Conservation (phyloP, 2,888 invertebrate species). For the Cephus sareptanus region DNA sequence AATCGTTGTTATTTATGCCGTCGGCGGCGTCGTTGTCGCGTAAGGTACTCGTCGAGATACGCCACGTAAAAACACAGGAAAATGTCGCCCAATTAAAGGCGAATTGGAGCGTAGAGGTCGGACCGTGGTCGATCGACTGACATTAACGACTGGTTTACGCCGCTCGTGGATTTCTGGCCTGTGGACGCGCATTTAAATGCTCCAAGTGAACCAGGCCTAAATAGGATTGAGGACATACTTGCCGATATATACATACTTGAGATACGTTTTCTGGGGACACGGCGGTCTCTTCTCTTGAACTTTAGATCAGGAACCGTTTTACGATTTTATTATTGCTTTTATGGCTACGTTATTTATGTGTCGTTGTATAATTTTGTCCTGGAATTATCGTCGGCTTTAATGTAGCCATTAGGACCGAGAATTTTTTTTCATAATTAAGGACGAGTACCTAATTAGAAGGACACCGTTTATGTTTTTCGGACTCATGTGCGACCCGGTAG, state of each 20-base stretch:
- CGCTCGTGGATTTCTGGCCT: conserved; percentile 29
- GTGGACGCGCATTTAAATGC: not conserved
- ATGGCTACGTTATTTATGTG: conserved; percentile 44
- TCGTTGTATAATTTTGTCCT: conserved; percentile 38
- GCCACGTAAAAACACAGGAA: conserved; percentile 47
- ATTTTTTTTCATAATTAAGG: not conserved
- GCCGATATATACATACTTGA: not conserved
- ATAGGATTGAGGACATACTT: not conserved
- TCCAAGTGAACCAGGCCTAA: not conserved
- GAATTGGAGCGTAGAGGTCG: conserved; percentile 57
- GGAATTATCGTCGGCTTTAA: conserved; percentile 42
- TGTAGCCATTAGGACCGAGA: conserved; percentile 19
- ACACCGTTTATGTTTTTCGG: not conserved
- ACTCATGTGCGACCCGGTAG: not conserved
- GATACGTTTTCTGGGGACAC: not conserved
- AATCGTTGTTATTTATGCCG: conserved; percentile 60
- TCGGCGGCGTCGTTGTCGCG: conserved; percentile 1
- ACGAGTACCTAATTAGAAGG: not conserved
- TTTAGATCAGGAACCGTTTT: conserved; percentile 39
- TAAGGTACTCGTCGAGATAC: conserved; percentile 41
- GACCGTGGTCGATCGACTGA: conserved; percentile 29
- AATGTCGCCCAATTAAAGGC: conserved; percentile 62
- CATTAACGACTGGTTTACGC: conserved; percentile 39
- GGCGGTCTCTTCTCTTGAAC: conserved; percentile 28
- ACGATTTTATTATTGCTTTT: conserved; percentile 54